Base-by-base conservation (phyloP, 2,797 vertebrate genomes). In the Urocyon cinereoargenteus region DNA sequence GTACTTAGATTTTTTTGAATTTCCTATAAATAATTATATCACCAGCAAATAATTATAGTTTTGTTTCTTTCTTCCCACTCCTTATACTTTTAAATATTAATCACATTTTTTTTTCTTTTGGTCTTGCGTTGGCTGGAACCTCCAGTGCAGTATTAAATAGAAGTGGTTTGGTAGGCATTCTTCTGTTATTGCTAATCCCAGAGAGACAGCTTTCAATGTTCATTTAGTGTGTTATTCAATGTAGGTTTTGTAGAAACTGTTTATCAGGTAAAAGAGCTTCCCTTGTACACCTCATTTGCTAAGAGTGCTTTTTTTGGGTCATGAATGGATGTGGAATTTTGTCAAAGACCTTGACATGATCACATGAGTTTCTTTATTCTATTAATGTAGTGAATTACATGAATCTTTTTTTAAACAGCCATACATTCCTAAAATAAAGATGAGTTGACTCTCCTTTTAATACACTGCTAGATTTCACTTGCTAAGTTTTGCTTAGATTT, bases 1-100 rank as follows among this genome's bases (percentile, higher is more conserved):
- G 18, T 90, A 86, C 45, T 93, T 31, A 81, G 9, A 51, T 64
- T 83, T 31, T 94, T 93, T 86, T 66, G 31, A 55, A 55, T 84
- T 96, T 94, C 90, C 57, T 92, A 1, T 96, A 86, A 90, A 79
- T 86, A 95, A 81, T 94, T 87, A 49, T 77, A 70, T 91, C 19
- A 96, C 55, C 64, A 72, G n/a, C 59, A 87, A 92, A 90, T 89
- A 91, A 85, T 73, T 70, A 64, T 81, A 68, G 22, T 70, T 92
- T 95, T 96, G 45, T 96, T 87, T 66, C n/a, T 93, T 83, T 12
- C 31, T n/a, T 94, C 53, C 24, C 0, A 53, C n/a, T 40, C 77
- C 40, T 92, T 90, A 4, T 59, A 18, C 16, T 78, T 96, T 86
- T 72, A 75, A 86, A 87, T 90, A 79, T 95, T 86, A 95, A 66